A percentile compares a stretch with the other conserved stretches of the same genome.
These are phyloP conservation scores for Sitta carolinensis DNA, from an alignment of 2,797 vertebrate genomes.

Conservation along the genomic window DNA sequence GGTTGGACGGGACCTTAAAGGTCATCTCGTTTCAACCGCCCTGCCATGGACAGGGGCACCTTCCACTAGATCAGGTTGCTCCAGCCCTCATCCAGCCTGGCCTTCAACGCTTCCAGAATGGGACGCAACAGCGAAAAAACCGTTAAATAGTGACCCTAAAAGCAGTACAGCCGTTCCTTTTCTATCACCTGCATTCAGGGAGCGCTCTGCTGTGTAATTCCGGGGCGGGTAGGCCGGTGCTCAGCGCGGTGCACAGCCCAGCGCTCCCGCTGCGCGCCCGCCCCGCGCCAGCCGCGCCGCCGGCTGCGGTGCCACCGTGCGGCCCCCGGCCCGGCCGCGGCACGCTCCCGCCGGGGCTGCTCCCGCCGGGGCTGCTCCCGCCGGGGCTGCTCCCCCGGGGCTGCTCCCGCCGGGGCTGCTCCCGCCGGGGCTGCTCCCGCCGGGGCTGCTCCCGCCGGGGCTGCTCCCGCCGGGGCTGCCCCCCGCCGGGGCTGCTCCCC, in stretches of 20 bases:
- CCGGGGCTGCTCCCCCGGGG: too few species aligned
- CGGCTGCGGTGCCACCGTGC: slow-evolving; percentile 47
- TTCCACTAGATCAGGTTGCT: not conserved
- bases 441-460: too few species aligned
- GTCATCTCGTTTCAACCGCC: rapidly evolving
- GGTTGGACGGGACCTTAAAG: not conserved
- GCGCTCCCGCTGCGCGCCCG: too few species aligned
- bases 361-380: too few species aligned
- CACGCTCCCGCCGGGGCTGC: too few species aligned
- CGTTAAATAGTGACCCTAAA: too few species aligned
- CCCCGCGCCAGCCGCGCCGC: not conserved
- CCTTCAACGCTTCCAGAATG: not conserved
- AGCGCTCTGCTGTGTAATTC: rapidly evolving
- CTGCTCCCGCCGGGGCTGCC: too few species aligned
- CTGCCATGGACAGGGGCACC: not conserved
- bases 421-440: too few species aligned
- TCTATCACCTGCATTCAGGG: rapidly evolving
- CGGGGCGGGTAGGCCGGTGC: rapidly evolving
- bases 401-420: too few species aligned
- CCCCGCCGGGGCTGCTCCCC: too few species aligned
- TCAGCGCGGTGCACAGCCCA: too few species aligned
- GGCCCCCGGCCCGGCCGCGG: too few species aligned
- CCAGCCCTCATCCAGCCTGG: not conserved
- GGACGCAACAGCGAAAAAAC: not conserved
- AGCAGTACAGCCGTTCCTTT: not conserved